A percentile compares a stretch with the other conserved stretches of the same genome.
Evolutionary conservation across 1,140 invertebrate species (phyloP).

Genomic region (Rhyzopertha dominica): DNA sequence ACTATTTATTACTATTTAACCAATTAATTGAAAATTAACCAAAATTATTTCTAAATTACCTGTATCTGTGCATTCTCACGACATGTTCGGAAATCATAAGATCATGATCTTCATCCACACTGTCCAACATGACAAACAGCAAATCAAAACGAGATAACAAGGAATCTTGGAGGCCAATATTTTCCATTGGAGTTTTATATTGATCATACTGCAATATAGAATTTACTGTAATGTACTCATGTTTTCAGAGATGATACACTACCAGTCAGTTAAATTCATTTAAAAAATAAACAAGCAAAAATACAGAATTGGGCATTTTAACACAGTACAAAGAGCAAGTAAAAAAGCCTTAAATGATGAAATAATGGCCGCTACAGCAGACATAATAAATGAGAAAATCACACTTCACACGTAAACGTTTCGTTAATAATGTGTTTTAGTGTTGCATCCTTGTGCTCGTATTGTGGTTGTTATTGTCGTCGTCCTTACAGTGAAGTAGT

Average conservation of each 20-base stretch:
- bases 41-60: conserved; percentile 43
- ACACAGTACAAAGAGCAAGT: too few relatives aligned
- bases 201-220: conserved; percentile 81
- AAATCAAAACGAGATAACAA: conserved; percentile 98
- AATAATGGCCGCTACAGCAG: too few relatives aligned
- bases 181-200: conserved; percentile 99
- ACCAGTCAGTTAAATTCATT: neutral
- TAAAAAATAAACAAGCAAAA: too few relatives aligned
- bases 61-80: conserved; percentile 93
- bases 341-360: too few relatives aligned
- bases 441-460: too few relatives aligned
- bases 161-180: conserved; percentile 98
- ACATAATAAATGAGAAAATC: too few relatives aligned
- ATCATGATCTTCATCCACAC: conserved; percentile 86
- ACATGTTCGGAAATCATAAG: conserved; percentile 94
- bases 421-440: too few relatives aligned
- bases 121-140: conserved; percentile 95
- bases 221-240: conserved; percentile 10
- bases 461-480: too few relatives aligned
- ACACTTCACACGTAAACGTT: too few relatives aligned
- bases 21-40: conserved; percentile 3
- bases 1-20: conserved; percentile 3
- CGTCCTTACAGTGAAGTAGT: too few relatives aligned
- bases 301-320: too few relatives aligned
- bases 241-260: neutral